These are phyloP conservation scores for Bombus ignitus DNA, from an alignment of 1,140 invertebrate genomes.

Conservation along the genomic window DNA sequence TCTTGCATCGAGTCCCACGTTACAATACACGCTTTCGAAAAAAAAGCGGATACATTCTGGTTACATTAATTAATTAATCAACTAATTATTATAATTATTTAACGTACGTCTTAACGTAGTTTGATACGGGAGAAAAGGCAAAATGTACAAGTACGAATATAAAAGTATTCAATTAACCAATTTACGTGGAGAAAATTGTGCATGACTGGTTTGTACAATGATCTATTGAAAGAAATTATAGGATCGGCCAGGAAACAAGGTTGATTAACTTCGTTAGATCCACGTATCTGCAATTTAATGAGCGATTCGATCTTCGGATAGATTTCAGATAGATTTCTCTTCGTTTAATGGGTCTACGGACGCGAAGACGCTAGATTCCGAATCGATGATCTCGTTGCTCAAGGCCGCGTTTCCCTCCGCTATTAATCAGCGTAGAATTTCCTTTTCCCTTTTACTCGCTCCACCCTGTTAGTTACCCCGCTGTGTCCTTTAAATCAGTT, in stretches of 20 bases:
- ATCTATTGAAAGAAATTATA: constrained; percentile 8
- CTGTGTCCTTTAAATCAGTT: too few relatives aligned
- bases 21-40: neutral
- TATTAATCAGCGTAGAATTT: too few relatives aligned
- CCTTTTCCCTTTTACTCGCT: too few relatives aligned
- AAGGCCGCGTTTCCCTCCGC: too few relatives aligned
- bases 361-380: too few relatives aligned
- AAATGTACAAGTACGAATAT: neutral
- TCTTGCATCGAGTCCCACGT: neutral
- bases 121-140: neutral
- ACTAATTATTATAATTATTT: neutral
- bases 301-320: neutral
- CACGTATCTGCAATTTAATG: neutral
- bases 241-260: constrained; percentile 1
- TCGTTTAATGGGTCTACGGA: neutral
- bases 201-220: neutral
- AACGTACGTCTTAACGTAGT: too few relatives aligned
- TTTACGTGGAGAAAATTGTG: neutral
- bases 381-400: too few relatives aligned
- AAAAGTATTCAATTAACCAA: neutral
- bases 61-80: neutral
- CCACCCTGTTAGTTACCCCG: too few relatives aligned
- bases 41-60: neutral
- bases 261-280: neutral
- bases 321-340: neutral